phyloP scores from a whole-genome alignment of 2,797 vertebrate genomes.

The Gymnocypris eckloni region DNA sequence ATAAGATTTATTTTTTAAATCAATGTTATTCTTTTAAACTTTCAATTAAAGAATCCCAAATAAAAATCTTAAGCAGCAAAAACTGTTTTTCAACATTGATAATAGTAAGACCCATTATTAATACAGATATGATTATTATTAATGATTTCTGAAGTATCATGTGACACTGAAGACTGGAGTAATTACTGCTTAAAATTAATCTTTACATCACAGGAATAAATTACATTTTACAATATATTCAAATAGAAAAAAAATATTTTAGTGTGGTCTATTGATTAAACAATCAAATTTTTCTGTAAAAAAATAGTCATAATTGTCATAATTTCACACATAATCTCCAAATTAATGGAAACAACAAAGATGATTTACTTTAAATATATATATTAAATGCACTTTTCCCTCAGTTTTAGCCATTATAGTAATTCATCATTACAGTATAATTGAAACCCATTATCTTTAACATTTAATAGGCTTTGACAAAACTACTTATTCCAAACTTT shows the following conservation, averaged over 20 bases:
- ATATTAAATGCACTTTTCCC: no score
- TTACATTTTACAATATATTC: neutral
- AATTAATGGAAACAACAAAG: neutral
- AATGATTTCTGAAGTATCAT: neutral
- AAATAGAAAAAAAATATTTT: no score
- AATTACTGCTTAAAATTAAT: neutral
- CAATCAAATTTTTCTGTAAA: no score
- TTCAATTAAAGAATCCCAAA: neutral
- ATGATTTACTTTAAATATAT: no score
- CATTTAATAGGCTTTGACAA: neutral
- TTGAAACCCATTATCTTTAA: neutral
- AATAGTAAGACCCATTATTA: neutral
- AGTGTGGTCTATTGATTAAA: no score
- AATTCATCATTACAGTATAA: neutral
- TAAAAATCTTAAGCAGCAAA: neutral
- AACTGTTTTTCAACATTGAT: no score
- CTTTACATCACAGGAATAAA: neutral
- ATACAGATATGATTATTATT: neutral
- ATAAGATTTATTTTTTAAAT: neutral
- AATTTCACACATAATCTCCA: neutral
- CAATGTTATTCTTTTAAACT: neutral
- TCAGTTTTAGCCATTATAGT: neutral
- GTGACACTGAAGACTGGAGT: neutral
- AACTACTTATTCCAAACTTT: neutral
- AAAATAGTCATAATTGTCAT: no score